These are phyloP conservation scores for Agrotis exclamationis DNA, from an alignment of 2,888 invertebrate species.

Conservation along the genomic window DNA sequence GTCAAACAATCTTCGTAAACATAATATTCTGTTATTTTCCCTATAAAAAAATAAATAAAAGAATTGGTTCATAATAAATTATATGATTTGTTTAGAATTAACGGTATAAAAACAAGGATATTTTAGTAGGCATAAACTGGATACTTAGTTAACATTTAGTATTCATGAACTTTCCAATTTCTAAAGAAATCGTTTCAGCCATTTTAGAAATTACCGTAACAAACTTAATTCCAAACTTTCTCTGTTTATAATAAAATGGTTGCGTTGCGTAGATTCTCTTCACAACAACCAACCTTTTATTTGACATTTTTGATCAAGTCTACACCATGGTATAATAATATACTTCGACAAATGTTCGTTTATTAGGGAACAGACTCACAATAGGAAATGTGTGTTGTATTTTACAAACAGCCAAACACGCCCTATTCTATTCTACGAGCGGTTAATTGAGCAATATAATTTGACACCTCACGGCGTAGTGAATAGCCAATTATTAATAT, in stretches of 20 bases:
- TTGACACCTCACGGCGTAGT: constrained; percentile 90
- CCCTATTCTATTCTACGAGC: constrained; percentile 87
- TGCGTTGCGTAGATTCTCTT: constrained; percentile 21
- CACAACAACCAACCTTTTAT: constrained; percentile 14
- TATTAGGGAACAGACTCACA: constrained; percentile 42
- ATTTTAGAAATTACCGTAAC: constrained; percentile 34
- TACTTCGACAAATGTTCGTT: constrained; percentile 29
- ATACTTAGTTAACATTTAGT: constrained; percentile 15
- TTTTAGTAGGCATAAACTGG: not conserved
- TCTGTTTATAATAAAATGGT: constrained; percentile 15
- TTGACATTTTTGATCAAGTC: constrained; percentile 30
- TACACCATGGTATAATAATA: too few relatives aligned
- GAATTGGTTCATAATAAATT: constrained; percentile 25
- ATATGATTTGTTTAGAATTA: constrained; percentile 7
- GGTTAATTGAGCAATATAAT: constrained; percentile 91
- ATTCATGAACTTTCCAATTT: constrained; percentile 32
- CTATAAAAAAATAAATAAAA: not conserved
- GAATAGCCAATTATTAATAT: constrained; percentile 91
- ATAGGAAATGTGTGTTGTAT: constrained; percentile 67
- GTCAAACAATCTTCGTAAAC: not conserved
- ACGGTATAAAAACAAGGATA: constrained; percentile 9
- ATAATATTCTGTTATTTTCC: not conserved
- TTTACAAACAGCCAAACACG: constrained; percentile 84
- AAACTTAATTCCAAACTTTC: constrained; percentile 34
- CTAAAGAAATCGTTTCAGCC: constrained; percentile 34